Conservation (phyloP, 2,797 vertebrate species). For the Betta splendens region DNA sequence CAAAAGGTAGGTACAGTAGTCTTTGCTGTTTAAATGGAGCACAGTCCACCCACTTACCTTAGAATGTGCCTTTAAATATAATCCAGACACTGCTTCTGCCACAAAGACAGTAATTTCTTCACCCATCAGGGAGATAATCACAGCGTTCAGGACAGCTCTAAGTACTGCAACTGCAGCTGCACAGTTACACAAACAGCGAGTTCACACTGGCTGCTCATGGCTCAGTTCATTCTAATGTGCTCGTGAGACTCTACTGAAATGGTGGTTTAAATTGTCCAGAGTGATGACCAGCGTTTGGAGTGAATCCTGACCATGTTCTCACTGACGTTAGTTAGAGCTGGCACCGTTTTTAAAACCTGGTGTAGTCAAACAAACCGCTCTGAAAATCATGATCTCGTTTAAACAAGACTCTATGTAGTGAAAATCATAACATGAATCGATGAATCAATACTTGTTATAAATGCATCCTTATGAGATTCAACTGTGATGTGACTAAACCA, state of each 20-base stretch:
- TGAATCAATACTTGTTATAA: no score
- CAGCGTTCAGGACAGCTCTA: conserved; percentile 62
- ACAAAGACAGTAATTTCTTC: conserved; percentile 73
- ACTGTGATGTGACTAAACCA: no score
- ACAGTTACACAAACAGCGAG: conserved; percentile 57
- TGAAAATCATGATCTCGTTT: no score
- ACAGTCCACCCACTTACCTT: conserved; percentile 46
- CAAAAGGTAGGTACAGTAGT: conserved; percentile 12
- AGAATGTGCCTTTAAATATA: conserved; percentile 65
- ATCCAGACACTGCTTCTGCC: conserved; percentile 58
- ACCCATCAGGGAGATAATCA: conserved; percentile 78
- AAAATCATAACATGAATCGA: no score
- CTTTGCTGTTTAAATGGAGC: conserved; percentile 33
- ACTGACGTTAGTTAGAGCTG: no score
- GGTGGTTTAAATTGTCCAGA: no score
- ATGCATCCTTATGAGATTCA: no score
- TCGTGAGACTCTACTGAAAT: conserved; percentile 3
- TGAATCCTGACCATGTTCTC: no score
- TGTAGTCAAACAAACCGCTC: no score
- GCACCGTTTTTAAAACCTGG: no score
- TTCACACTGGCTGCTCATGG: conserved; percentile 40
- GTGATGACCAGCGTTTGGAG: no score
- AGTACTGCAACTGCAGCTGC: conserved; percentile 73
- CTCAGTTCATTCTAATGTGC: conserved; percentile 28
- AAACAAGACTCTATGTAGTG: no score